Base-by-base conservation (phyloP, 1,140 invertebrate genomes). In the Cyphomyrmex costatus region DNA sequence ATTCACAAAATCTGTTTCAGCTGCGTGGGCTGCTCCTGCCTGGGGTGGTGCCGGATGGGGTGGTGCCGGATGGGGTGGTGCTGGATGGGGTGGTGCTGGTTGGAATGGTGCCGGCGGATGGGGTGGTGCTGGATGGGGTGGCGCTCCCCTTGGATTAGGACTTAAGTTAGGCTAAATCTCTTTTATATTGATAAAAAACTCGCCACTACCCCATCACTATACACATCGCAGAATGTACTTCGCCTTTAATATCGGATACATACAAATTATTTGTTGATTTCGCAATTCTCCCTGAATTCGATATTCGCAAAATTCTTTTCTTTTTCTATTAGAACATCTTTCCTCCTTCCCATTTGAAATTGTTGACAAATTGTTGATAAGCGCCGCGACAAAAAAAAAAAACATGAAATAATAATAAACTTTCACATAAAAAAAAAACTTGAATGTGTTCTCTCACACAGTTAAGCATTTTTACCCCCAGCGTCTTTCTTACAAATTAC, bases 311-410 rank as follows among this genome's bases (percentile, higher is more conserved):
- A 56, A 61, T 77, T 71, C 30, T 71, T 36, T 33, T 46, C 24
- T 61, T 27, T 63, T 27, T 63, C 6, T 30, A 27, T 77, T 21
- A 27, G 12, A 61, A 42, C 0, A n/a, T 65, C 51, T 30, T 21
- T 65, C 1, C 19, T 7, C 14, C 14, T 4, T 74, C 10, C 14
- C 7, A 46, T 12, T 49, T 33, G 14, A 36, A 79, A 79, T 53
- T 65, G 12, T 79, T 36, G 10, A 74, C 27, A 78, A 63, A 79
- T 79, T 79, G 36, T 79, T 51, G 19, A 77, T 42, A 46, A 77
- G 2, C 0, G 19, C 1, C 33, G 7, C 8, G 14, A 49, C 12
- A 46, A 8, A 42, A 19, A 42, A 42, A 19, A 42, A 24, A 78
- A n/a, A 79, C 1, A 66, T 42, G n/a, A 51, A 78, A 27, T 60